Base-by-base conservation (phyloP, 2,888 invertebrate genomes). In the Acanthopleura granulata region DNA sequence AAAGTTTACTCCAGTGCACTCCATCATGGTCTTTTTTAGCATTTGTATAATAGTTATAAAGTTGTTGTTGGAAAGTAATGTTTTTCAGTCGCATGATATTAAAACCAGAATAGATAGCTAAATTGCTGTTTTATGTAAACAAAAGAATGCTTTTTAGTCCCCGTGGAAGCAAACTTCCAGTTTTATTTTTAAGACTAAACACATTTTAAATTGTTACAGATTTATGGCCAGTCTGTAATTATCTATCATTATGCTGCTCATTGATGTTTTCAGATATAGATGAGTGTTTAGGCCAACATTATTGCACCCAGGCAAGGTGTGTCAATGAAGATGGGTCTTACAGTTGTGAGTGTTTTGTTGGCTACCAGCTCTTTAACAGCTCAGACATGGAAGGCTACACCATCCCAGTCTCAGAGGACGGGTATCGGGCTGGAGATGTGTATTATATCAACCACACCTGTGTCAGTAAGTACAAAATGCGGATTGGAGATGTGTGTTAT, bases 371-470 rank as follows among this genome's bases (percentile, higher is more conserved):
- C 87, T 97, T 96, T 90, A 93, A 86, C 15, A 91, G 93, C n/a
- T 96, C 98, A 87, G 97, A 97, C 12, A 98, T 97, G 0, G 96
- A 97, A 78, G 97, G 97, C 18, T 97, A 94, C 87, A 87, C 92
- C 72, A 93, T 98, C 74, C 95, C 95, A 84, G 91, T 92, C 75
- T 94, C 94, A 0, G 98, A 99, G 92, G 94, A 94, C 74, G 98
- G 99, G 9, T 93, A 94, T 79, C 93, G 95, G 77, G 96, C 97
- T 85, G 97, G 96, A 0, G 98, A 98, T 88, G 93, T 94, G 0
- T 95, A 95, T 89, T 95, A 96, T 89, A 93, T 94, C 83, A 97
- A 98, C 89, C 98, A 98, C 91, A 96, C 97, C 49, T 98, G 98
- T 90, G 97, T 98, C 16, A 96, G 91, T 91, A 85, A 86, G 90